phyloP scores from a whole-genome alignment of 2,797 vertebrate genomes.

The Lagorchestes hirsutus region DNA sequence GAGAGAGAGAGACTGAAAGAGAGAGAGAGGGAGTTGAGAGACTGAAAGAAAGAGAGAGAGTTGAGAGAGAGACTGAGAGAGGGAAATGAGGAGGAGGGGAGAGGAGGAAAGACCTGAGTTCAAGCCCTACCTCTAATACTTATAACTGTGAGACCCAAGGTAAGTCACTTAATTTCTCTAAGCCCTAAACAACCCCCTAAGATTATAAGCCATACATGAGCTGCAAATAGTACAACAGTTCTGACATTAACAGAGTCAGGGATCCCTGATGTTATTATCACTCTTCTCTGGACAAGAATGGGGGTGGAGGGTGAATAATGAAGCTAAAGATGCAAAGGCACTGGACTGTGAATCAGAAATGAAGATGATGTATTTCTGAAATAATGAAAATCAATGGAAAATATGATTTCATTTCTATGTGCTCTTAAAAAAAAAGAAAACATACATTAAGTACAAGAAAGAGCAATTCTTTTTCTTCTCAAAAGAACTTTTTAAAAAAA shows the following conservation, averaged over 20 bases:
- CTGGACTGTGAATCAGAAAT: neutral
- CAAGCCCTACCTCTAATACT: neutral
- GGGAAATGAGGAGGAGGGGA: no score
- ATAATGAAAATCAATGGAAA: neutral
- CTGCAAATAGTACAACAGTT: neutral
- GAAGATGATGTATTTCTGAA: neutral
- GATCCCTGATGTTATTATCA: neutral
- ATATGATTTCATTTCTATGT: neutral
- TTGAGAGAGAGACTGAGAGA: no score
- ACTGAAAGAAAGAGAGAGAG: no score
- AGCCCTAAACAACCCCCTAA: no score
- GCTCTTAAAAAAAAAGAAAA: neutral
- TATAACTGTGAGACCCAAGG: neutral
- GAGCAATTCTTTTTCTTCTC: neutral
- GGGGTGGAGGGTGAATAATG: neutral
- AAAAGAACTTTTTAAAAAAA: neutral
- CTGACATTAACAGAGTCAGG: neutral
- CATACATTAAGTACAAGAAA: neutral
- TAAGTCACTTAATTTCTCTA: neutral
- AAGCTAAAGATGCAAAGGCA: neutral
- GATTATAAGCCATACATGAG: neutral
- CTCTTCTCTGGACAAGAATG: neutral
- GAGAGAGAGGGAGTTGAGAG: no score
- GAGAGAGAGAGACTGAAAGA: fast-evolving
- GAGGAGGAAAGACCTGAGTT: neutral